Percentiles rank a stretch among this genome's conserved stretches.
Conservation (phyloP, 2,797 vertebrate genomes). For the Brotogeris chrysoptera region DNA sequence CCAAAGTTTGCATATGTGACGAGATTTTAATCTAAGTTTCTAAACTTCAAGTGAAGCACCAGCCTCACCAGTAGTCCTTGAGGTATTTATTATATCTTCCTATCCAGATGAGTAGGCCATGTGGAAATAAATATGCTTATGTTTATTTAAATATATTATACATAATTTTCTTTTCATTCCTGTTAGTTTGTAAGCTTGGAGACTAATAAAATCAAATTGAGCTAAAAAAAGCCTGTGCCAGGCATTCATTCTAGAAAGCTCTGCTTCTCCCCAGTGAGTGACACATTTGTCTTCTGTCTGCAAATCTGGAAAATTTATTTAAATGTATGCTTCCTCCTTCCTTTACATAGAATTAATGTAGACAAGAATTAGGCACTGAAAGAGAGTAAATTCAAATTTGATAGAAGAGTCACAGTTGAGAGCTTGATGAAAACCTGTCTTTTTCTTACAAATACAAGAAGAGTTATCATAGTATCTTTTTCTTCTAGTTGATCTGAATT, state of each 20-base stretch:
- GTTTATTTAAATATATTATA: constrained; percentile 20
- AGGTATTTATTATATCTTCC: constrained; percentile 15
- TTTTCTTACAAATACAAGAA: neutral
- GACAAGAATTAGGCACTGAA: constrained; percentile 9
- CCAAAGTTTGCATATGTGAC: neutral
- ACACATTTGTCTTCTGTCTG: constrained; percentile 52
- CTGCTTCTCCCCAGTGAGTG: constrained; percentile 39
- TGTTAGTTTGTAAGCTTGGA: constrained; percentile 1
- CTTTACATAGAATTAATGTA: constrained; percentile 36
- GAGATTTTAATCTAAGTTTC: neutral
- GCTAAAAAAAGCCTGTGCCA: neutral
- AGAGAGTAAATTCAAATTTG: constrained; percentile 23
- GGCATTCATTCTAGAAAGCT: constrained; percentile 14
- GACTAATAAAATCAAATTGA: constrained; percentile 22
- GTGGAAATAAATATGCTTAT: constrained; percentile 19
- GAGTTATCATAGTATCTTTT: neutral
- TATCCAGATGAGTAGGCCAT: neutral
- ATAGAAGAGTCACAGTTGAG: neutral
- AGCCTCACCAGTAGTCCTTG: neutral
- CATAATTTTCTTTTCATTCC: constrained; percentile 20
- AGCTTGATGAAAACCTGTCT: neutral
- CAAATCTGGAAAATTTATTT: constrained; percentile 62
- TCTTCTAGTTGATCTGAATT: neutral
- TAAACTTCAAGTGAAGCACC: neutral
- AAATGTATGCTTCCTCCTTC: constrained; percentile 50